Evolutionary conservation across 2,888 invertebrate genomes (phyloP).

Genomic region (Strigamia transsilvanica): DNA sequence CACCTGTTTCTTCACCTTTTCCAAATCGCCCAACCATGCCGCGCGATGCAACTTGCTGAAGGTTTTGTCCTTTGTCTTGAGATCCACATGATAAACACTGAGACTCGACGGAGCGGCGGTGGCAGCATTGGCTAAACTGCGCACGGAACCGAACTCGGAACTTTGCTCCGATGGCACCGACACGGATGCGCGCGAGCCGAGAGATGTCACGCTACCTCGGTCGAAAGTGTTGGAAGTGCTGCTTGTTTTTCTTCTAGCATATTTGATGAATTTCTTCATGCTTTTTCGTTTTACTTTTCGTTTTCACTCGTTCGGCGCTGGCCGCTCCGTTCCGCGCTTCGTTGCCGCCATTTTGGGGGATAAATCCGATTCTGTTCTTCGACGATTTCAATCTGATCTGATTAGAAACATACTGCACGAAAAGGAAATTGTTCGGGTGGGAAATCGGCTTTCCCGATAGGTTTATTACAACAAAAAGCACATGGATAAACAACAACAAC

Average conservation of each 20-base stretch:
- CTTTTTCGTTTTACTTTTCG: not conserved
- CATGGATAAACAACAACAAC: not conserved
- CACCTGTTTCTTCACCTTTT: constrained; percentile 28
- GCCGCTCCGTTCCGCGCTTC: not conserved
- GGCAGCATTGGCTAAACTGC: not conserved
- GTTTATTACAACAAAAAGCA: not conserved
- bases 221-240: not conserved
- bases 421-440: not conserved
- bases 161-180: not conserved
- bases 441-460: not conserved
- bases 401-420: not conserved
- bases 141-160: constrained; percentile 42
- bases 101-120: not conserved
- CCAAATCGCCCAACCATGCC: constrained; percentile 29
- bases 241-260: constrained; percentile 32
- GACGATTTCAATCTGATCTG: not conserved
- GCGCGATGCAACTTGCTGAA: constrained; percentile 50
- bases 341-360: not conserved
- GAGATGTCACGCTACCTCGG: constrained; percentile 15
- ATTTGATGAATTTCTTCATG: constrained; percentile 50
- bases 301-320: not conserved
- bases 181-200: constrained; percentile 14
- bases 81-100: constrained; percentile 41
- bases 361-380: not conserved
- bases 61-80: constrained; percentile 33